These are phyloP conservation scores for Nomada ferruginata DNA, from an alignment of 2,888 invertebrate genomes.

Conservation along the genomic window DNA sequence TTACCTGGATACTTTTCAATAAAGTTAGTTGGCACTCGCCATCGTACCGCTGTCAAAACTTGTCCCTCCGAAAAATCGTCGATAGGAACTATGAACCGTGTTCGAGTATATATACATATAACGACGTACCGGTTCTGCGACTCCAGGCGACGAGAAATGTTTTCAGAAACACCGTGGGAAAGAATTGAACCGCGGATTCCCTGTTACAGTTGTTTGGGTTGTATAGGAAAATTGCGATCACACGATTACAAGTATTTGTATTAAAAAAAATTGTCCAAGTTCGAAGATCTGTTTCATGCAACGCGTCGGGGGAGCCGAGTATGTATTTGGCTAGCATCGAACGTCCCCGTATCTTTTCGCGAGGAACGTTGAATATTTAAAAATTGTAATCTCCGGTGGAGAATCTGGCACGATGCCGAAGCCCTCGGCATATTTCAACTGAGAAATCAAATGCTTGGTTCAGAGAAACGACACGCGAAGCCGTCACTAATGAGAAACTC, in stretches of 20 bases:
- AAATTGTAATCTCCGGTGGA: constrained; percentile 53
- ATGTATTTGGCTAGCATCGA: constrained; percentile 37
- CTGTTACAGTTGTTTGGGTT: constrained; percentile 44
- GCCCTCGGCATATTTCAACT: constrained; percentile 1
- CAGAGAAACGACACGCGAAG: constrained; percentile 25
- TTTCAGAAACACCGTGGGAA: constrained; percentile 36
- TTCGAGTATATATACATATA: constrained; percentile 43
- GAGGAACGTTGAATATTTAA: constrained; percentile 57
- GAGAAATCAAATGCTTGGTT: constrained; percentile 38
- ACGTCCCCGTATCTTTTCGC: constrained; percentile 34
- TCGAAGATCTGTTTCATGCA: constrained; percentile 11
- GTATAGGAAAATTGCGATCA: constrained; percentile 29
- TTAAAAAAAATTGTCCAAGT: neutral
- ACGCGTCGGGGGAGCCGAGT: constrained; percentile 35
- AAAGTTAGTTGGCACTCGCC: constrained; percentile 71
- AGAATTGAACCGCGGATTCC: constrained; percentile 29
- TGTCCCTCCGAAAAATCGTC: constrained; percentile 48
- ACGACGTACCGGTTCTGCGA: constrained; percentile 44
- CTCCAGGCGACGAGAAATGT: constrained; percentile 45
- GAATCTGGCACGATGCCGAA: constrained; percentile 46
- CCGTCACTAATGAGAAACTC: constrained; percentile 42
- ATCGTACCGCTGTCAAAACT: constrained; percentile 58
- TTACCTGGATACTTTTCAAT: constrained; percentile 74
- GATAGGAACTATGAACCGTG: constrained; percentile 23
- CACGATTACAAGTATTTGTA: neutral